A percentile compares a stretch with the other conserved stretches of the same genome.
These are phyloP conservation scores for Nematopogon swammerdamellus DNA, from an alignment of 2,888 invertebrate genomes.

Conservation along the genomic window DNA sequence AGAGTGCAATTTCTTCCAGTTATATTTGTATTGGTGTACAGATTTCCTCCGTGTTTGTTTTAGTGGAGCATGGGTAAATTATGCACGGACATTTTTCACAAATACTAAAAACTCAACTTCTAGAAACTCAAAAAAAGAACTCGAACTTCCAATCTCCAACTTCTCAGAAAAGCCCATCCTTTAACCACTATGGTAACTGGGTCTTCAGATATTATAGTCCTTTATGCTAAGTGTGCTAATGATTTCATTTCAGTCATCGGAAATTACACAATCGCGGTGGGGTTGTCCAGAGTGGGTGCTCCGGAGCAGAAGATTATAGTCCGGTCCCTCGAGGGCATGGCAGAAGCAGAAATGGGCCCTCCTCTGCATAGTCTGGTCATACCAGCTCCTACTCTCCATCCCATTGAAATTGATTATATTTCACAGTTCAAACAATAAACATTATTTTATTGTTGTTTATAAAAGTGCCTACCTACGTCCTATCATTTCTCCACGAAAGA, in stretches of 20 bases:
- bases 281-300: conserved; percentile 88
- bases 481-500: conserved; percentile 6
- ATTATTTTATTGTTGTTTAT: background rate
- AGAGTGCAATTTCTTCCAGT: too few species aligned
- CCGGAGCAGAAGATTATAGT: conserved; percentile 76
- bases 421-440: conserved; percentile 55
- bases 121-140: too few species aligned
- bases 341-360: conserved; percentile 68
- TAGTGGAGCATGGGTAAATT: too few species aligned
- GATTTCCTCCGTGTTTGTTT: too few species aligned
- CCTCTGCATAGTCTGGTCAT: conserved; percentile 95
- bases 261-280: conserved; percentile 71
- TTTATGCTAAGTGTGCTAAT: too few species aligned
- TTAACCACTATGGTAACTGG: too few species aligned
- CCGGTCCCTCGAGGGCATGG: conserved; percentile 72
- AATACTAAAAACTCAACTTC: too few species aligned
- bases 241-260: conserved; percentile 38
- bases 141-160: too few species aligned
- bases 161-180: too few species aligned
- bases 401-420: conserved; percentile 87
- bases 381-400: conserved; percentile 79
- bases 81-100: too few species aligned
- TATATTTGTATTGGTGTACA: too few species aligned
- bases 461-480: background rate
- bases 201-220: too few species aligned